Percentiles rank a stretch among this genome's conserved stretches.
These are phyloP conservation scores for Hybognathus amarus DNA, from an alignment of 2,797 vertebrate species.

Conservation along the genomic window DNA sequence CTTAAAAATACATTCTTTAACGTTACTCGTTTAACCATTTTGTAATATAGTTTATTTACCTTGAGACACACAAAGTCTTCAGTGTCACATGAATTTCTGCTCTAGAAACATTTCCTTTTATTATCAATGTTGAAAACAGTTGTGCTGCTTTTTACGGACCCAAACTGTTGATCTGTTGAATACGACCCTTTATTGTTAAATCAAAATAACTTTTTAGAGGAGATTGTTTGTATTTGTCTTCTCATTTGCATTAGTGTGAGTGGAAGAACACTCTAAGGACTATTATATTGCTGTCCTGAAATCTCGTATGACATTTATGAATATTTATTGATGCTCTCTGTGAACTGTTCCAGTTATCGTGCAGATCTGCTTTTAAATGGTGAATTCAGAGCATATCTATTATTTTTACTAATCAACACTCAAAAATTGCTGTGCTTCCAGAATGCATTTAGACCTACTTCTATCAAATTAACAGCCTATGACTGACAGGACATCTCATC, in stretches of 20 bases:
- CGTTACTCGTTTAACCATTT: no score
- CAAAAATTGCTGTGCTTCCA: conserved; percentile 17
- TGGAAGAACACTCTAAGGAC: background rate
- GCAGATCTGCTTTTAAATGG: conserved; percentile 19
- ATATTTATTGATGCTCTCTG: conserved; percentile 49
- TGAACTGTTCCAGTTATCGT: conserved; percentile 38
- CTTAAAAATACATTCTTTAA: no score
- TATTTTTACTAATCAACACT: conserved; percentile 34
- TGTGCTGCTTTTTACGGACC: background rate
- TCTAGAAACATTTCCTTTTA: background rate
- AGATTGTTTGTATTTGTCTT: background rate
- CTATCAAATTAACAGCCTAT: conserved; percentile 34
- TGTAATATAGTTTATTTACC: no score
- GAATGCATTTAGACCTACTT: conserved; percentile 8
- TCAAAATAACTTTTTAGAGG: background rate
- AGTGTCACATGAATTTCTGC: background rate
- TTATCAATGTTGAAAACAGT: background rate
- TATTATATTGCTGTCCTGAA: background rate
- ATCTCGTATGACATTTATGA: conserved; percentile 29
- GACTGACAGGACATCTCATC: conserved; percentile 19
- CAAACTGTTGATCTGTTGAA: background rate
- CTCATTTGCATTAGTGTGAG: background rate
- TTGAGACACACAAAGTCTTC: no score
- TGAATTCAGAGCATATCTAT: background rate
- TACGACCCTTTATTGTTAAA: background rate